These are phyloP conservation scores for Asteroscopus sphinx DNA, from an alignment of 2,888 invertebrate genomes.

Conservation along the genomic window DNA sequence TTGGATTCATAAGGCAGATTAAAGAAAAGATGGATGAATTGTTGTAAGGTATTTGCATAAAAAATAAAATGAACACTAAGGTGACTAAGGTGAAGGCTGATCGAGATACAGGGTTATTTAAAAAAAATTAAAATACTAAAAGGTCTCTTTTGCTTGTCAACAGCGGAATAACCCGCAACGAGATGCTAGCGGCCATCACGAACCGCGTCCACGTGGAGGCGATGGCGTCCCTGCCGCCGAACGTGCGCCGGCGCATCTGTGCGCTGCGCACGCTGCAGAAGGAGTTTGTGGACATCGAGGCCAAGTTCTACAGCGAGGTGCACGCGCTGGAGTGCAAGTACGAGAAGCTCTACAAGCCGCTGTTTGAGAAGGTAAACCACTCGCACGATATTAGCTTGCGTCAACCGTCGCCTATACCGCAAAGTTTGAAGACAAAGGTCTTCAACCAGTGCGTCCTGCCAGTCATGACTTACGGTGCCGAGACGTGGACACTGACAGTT, in stretches of 20 bases:
- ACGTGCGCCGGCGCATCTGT: conserved; percentile 95
- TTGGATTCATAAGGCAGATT: no score
- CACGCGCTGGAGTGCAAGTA: conserved; percentile 98
- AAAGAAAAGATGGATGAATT: no score
- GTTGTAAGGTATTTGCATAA: no score
- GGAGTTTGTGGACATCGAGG: conserved; percentile 95
- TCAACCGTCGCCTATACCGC: no score
- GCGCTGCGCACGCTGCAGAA: conserved; percentile 96
- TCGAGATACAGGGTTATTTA: no score
- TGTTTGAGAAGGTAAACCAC: conserved; percentile 94
- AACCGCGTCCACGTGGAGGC: conserved; percentile 90
- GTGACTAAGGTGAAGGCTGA: no score
- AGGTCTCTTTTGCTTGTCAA: conserved; percentile 22
- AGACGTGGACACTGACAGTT: no score
- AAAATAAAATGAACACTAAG: no score
- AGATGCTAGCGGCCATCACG: conserved; percentile 90
- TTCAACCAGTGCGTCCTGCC: no score
- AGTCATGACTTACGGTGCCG: no score
- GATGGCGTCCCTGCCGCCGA: conserved; percentile 91
- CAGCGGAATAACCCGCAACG: conserved; percentile 86
- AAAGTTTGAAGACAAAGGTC: no score
- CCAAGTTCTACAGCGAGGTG: conserved; percentile 98
- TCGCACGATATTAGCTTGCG: no score
- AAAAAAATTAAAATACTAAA: neutral
- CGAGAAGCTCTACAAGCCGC: conserved; percentile 93